phyloP scores from a whole-genome alignment of 2,797 vertebrate genomes.

The Urosaurus nigricauda region DNA sequence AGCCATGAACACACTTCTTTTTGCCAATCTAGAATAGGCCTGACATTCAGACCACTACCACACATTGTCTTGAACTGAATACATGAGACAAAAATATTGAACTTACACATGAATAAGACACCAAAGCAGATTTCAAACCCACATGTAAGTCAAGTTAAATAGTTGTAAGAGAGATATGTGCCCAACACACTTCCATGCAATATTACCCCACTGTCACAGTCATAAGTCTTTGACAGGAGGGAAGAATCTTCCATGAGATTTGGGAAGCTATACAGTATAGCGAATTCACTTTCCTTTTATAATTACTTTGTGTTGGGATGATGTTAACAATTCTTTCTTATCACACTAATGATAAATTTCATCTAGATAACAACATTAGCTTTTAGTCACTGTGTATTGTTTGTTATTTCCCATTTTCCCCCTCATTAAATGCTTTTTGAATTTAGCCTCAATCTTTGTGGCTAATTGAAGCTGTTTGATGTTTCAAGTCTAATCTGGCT shows the following conservation, averaged over 20 bases:
- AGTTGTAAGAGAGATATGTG: neutral
- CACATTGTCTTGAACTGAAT: neutral
- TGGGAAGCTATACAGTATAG: neutral
- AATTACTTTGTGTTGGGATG: neutral
- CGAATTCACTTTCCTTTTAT: conserved; percentile 6
- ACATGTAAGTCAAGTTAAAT: neutral
- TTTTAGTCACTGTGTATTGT: neutral
- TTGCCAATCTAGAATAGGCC: too few relatives aligned
- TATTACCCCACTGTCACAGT: neutral
- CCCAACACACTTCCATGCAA: neutral
- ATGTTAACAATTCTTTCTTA: conserved; percentile 6
- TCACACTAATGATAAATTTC: conserved; percentile 34
- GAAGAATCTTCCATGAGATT: neutral
- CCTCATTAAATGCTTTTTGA: conserved; percentile 43
- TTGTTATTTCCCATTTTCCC: conserved; percentile 35
- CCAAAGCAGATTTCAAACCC: too few relatives aligned
- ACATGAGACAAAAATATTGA: too few relatives aligned
- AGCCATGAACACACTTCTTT: too few relatives aligned
- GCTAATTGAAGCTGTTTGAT: conserved; percentile 35
- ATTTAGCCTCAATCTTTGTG: conserved; percentile 4
- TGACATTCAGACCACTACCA: neutral
- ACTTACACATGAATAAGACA: too few relatives aligned
- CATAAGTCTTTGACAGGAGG: neutral
- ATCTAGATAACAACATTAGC: conserved; percentile 3
- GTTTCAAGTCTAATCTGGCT: conserved; percentile 39